phyloP scores from a whole-genome alignment of 2,888 invertebrate species.

The Synergus umbraculus region DNA sequence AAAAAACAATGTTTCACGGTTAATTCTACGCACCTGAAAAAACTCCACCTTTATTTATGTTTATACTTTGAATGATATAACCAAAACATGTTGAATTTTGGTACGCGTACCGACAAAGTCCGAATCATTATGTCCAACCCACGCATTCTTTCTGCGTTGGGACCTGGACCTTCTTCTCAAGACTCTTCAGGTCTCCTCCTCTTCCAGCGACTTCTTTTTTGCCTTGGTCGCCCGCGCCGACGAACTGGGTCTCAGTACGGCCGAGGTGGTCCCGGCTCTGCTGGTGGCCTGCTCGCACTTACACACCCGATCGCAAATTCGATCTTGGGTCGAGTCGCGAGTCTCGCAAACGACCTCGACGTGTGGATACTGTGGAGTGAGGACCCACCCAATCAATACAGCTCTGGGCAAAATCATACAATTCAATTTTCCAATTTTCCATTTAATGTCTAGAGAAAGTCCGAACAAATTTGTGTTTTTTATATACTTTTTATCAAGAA shows the following conservation, averaged over 20 bases:
- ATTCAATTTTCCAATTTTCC: too few species aligned
- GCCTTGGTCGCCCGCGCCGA: conserved; percentile 53
- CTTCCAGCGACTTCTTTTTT: conserved; percentile 24
- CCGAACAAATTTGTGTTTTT: too few species aligned
- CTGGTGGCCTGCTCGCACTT: conserved; percentile 78
- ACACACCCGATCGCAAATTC: conserved; percentile 75
- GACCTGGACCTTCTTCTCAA: conserved; percentile 37
- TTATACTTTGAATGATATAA: too few species aligned
- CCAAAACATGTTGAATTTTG: too few species aligned
- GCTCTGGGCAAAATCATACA: conserved; percentile 13
- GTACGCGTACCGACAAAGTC: conserved; percentile 65
- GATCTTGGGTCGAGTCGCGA: conserved; percentile 67
- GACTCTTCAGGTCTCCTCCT: conserved; percentile 17
- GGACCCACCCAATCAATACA: conserved; percentile 51
- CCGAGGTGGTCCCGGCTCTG: conserved; percentile 76
- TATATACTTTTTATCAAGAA: too few species aligned
- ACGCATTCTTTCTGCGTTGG: conserved; percentile 70
- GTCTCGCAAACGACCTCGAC: conserved; percentile 64
- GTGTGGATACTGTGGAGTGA: conserved; percentile 49
- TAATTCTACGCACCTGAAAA: neutral
- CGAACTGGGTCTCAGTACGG: conserved; percentile 58
- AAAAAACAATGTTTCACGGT: neutral
- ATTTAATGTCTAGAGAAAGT: too few species aligned
- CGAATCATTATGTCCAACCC: conserved; percentile 74
- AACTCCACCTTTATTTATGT: too few species aligned